Evolutionary conservation across 1,140 invertebrate genomes (phyloP).

Genomic region (Drosophila saltans): DNA sequence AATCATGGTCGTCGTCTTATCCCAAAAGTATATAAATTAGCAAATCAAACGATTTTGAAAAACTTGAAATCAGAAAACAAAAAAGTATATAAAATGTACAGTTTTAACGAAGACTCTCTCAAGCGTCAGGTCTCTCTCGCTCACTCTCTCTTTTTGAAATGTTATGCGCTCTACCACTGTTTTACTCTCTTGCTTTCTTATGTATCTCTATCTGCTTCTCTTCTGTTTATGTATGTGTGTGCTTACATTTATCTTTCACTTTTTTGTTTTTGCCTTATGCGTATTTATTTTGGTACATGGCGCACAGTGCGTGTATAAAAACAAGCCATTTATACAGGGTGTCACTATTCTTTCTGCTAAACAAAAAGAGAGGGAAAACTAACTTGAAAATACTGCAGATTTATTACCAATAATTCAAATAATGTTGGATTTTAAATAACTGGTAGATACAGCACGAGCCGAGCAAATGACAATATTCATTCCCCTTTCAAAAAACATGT

Average conservation of each 20-base stretch:
- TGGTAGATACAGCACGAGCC: too few relatives aligned
- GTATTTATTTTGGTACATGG: conserved; percentile 76
- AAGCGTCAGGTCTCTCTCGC: conserved; percentile 19
- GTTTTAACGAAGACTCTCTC: conserved; percentile 58
- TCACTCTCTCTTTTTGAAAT: conserved; percentile 43
- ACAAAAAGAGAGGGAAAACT: neutral
- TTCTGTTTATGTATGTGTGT: conserved; percentile 54
- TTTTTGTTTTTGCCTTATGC: conserved; percentile 63
- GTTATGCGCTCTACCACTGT: conserved; percentile 18
- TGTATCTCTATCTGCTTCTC: conserved; percentile 51
- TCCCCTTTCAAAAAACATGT: neutral
- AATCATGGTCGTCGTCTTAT: neutral
- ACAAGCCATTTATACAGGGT: conserved; percentile 71
- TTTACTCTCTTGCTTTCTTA: conserved; percentile 25
- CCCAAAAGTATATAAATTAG: conserved; percentile 61
- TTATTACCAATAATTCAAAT: too few relatives aligned
- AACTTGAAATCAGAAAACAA: conserved; percentile 55
- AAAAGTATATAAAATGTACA: conserved; percentile 67
- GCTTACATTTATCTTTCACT: conserved; percentile 79
- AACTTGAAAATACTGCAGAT: neutral
- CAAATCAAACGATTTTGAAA: conserved; percentile 70
- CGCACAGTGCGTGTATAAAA: conserved; percentile 57
- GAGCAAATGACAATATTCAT: neutral
- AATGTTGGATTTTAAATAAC: too few relatives aligned
- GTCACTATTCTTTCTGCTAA: conserved; percentile 23